phyloP scores from a whole-genome alignment of 2,888 invertebrate species.

The Zaprionus obscuricornis region DNA sequence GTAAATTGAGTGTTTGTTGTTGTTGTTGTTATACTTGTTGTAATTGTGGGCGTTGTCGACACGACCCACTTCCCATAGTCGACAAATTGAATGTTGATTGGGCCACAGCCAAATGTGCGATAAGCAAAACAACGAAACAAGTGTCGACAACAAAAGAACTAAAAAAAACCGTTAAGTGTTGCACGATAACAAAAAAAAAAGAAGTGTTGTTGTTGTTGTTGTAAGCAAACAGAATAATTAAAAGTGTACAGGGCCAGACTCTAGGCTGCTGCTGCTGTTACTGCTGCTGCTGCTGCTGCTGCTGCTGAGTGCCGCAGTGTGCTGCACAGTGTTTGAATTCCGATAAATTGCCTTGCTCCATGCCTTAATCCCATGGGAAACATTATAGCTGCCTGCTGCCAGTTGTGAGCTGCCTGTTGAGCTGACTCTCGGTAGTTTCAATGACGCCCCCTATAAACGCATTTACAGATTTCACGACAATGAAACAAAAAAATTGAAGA shows the following conservation, averaged over 20 bases:
- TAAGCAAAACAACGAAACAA: constrained; percentile 53
- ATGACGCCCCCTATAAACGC: constrained; percentile 52
- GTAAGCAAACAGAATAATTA: constrained; percentile 61
- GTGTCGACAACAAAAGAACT: too few relatives aligned
- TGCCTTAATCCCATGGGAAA: constrained; percentile 56
- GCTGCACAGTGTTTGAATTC: background rate
- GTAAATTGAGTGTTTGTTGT: constrained; percentile 16
- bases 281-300: background rate
- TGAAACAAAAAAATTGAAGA: constrained; percentile 20
- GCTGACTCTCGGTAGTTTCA: constrained; percentile 43
- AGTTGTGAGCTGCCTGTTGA: constrained; percentile 10
- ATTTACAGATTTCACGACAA: constrained; percentile 34
- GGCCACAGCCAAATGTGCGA: constrained; percentile 53
- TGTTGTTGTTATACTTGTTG: constrained; percentile 9
- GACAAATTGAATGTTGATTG: constrained; percentile 58
- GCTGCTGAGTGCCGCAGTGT: constrained; percentile 35
- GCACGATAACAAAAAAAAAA: constrained; percentile 40
- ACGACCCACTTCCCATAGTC: constrained; percentile 78
- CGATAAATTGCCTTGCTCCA: constrained; percentile 47
- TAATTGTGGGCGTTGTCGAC: constrained; percentile 59
- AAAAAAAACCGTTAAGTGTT: constrained; percentile 56
- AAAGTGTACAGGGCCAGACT: constrained; percentile 41
- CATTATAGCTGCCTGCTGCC: constrained; percentile 31
- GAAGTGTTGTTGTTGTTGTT: constrained; percentile 35
- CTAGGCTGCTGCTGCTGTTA: too few relatives aligned